Conservation (phyloP, 2,888 invertebrate genomes). For the Chaitophorus viminalis region DNA sequence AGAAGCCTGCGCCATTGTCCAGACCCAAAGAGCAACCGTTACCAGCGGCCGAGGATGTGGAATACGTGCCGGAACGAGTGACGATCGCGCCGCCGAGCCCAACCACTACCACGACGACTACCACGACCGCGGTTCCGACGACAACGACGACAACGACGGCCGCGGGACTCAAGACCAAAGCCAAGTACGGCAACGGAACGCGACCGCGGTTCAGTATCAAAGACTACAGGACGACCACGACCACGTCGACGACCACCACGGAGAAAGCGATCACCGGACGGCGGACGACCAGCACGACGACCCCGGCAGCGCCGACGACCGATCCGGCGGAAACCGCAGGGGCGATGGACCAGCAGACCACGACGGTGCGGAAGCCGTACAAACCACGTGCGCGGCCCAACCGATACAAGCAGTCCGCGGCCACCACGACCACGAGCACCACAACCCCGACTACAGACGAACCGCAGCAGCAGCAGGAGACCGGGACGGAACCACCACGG, state of each 20-base stretch:
- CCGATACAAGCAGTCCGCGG: slow-evolving; percentile 36
- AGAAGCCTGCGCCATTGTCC: slow-evolving; percentile 56
- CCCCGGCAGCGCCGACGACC: neutral
- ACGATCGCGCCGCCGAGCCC: neutral
- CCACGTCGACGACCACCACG: slow-evolving; percentile 61
- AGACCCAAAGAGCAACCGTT: slow-evolving; percentile 35
- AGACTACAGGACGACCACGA: slow-evolving; percentile 71
- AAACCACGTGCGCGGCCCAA: slow-evolving; percentile 67
- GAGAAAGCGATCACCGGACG: slow-evolving; percentile 27
- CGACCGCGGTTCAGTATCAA: slow-evolving; percentile 81
- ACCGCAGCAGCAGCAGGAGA: slow-evolving; percentile 66
- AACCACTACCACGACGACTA: neutral
- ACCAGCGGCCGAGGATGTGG: neutral
- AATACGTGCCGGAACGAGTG: slow-evolving; percentile 28
- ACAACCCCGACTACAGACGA: slow-evolving; percentile 67
- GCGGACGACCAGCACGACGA: slow-evolving; percentile 11
- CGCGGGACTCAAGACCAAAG: slow-evolving; percentile 63
- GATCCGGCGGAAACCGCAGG: slow-evolving; percentile 66
- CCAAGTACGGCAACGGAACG: slow-evolving; percentile 67
- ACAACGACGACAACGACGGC: slow-evolving; percentile 50
- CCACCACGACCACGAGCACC: slow-evolving; percentile 63
- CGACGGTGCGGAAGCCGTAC: slow-evolving; percentile 67
- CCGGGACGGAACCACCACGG: slow-evolving; percentile 61
- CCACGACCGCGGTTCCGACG: neutral
- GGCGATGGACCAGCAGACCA: slow-evolving; percentile 33